These are phyloP conservation scores for Plumapathes pennacea DNA, from an alignment of 92 coral and sea anemone genomes.

Conservation along the genomic window DNA sequence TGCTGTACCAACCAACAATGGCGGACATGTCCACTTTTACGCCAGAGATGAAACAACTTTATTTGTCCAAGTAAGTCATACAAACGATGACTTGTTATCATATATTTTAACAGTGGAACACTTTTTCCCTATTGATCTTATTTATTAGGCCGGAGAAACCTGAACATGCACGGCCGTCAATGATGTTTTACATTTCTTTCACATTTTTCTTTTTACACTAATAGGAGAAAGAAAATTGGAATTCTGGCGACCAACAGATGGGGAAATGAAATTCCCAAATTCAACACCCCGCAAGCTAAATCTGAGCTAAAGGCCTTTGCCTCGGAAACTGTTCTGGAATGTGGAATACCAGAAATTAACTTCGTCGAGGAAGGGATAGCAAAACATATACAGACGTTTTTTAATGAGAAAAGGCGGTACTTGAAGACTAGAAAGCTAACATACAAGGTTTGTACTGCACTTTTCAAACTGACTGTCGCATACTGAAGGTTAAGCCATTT, in stretches of 20 bases:
- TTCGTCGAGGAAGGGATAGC: constrained; percentile 45
- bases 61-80: constrained; percentile 8
- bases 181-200: too few relatives aligned
- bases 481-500: too few relatives aligned
- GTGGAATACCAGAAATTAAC: constrained; percentile 37
- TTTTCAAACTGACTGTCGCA: too few relatives aligned
- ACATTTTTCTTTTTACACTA: too few relatives aligned
- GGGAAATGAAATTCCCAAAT: constrained; percentile 34
- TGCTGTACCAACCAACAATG: constrained; percentile 5
- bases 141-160: too few relatives aligned
- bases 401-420: constrained; percentile 47
- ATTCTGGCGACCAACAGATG: constrained; percentile 38
- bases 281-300: constrained; percentile 42
- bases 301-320: constrained; percentile 38
- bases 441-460: constrained; percentile 5
- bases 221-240: constrained; percentile 57
- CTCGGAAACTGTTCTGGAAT: constrained; percentile 32
- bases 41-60: constrained; percentile 18
- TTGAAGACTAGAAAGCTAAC: constrained; percentile 23
- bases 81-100: too few relatives aligned
- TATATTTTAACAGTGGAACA: too few relatives aligned
- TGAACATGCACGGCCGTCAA: too few relatives aligned
- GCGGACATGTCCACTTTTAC: constrained; percentile 9
- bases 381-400: constrained; percentile 46
- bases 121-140: too few relatives aligned